Conservation (phyloP, 2,888 invertebrate species). For the Lasioglossum marginatum region DNA sequence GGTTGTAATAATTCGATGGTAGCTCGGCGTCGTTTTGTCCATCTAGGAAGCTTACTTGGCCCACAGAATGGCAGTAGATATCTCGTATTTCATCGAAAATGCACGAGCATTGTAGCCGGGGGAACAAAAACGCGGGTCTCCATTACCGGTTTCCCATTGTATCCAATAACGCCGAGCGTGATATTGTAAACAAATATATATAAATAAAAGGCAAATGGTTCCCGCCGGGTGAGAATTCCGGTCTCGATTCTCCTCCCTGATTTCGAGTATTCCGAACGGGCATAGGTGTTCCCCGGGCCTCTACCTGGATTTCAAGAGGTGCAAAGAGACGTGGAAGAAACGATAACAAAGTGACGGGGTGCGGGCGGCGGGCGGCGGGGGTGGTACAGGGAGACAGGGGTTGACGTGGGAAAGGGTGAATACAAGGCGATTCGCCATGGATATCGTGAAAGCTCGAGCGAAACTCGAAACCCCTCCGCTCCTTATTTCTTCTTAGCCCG, state of each 20-base stretch:
- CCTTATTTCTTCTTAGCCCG: constrained; percentile 74
- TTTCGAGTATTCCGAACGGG: constrained; percentile 49
- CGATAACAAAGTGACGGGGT: constrained; percentile 28
- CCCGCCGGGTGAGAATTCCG: constrained; percentile 47
- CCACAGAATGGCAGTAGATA: background rate
- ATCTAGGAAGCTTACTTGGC: background rate
- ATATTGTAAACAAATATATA: constrained; percentile 16
- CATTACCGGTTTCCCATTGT: constrained; percentile 5
- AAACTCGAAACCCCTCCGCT: constrained; percentile 76
- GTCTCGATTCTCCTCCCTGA: constrained; percentile 55
- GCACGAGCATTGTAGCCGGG: background rate
- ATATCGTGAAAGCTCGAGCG: constrained; percentile 75
- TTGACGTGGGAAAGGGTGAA: constrained; percentile 62
- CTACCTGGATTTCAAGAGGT: constrained; percentile 55
- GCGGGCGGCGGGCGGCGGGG: background rate
- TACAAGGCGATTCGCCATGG: constrained; percentile 68
- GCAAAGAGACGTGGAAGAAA: constrained; percentile 43
- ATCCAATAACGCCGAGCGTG: background rate
- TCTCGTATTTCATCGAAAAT: background rate
- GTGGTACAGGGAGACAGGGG: constrained; percentile 28
- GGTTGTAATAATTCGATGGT: background rate
- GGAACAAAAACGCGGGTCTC: background rate
- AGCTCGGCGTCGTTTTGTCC: background rate
- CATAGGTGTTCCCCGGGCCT: constrained; percentile 51
- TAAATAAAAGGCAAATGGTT: constrained; percentile 11